Evolutionary conservation across 2,888 invertebrate species (phyloP).

Genomic region (Unio pictorum): DNA sequence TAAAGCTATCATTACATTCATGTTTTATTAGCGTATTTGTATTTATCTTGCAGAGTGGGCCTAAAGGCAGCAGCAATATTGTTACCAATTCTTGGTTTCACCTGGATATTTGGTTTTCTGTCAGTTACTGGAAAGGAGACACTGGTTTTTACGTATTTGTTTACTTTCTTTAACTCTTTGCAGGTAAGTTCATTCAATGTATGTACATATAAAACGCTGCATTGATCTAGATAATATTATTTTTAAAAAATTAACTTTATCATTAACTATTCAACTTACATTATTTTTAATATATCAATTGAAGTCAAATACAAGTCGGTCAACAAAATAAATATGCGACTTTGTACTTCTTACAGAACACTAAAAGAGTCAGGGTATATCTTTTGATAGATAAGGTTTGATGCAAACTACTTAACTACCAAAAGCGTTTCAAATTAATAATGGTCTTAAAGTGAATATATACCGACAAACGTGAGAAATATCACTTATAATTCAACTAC

Average conservation of each 20-base stretch:
- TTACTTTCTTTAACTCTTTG: slow-evolving; percentile 66
- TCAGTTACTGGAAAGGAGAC: slow-evolving; percentile 57
- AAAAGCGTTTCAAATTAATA: no score
- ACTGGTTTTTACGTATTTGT: slow-evolving; percentile 68
- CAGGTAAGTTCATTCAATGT: slow-evolving; percentile 53
- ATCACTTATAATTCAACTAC: no score
- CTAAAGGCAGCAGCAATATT: slow-evolving; percentile 71
- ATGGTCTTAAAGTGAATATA: no score
- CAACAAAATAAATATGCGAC: neutral
- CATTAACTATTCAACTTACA: no score
- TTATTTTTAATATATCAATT: no score
- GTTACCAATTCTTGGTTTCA: slow-evolving; percentile 71
- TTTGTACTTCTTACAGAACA: neutral
- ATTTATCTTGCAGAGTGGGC: slow-evolving; percentile 58
- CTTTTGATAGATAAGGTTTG: no score
- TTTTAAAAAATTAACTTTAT: no score
- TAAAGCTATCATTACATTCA: neutral
- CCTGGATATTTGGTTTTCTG: slow-evolving; percentile 72
- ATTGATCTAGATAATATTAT: no score
- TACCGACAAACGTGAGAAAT: no score
- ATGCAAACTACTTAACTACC: no score
- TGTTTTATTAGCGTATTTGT: neutral
- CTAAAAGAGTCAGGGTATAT: neutral
- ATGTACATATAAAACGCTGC: neutral
- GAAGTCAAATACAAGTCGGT: neutral